These are phyloP conservation scores for Sycophila sp. DNA, from an alignment of 1,140 invertebrate genomes.

Conservation along the genomic window DNA sequence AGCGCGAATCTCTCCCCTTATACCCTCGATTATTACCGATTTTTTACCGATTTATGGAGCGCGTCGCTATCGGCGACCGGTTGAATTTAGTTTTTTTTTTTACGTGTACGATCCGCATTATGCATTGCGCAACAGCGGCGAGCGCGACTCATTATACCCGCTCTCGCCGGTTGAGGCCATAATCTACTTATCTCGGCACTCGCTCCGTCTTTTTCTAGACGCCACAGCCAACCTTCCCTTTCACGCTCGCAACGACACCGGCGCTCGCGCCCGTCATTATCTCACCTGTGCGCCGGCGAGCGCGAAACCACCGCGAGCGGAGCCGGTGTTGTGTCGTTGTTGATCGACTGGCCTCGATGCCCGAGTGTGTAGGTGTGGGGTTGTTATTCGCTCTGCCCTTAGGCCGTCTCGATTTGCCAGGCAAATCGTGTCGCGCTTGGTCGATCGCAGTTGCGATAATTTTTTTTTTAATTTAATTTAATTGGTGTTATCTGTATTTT, in stretches of 20 bases:
- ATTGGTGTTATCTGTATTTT: too few relatives aligned
- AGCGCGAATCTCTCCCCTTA: too few relatives aligned
- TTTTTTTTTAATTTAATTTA: too few relatives aligned
- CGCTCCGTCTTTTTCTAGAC: not conserved
- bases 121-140: not conserved
- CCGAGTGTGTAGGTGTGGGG: too few relatives aligned
- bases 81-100: not conserved
- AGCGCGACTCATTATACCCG: too few relatives aligned
- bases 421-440: too few relatives aligned
- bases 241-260: slow-evolving; percentile 9
- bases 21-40: too few relatives aligned
- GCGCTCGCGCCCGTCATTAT: not conserved
- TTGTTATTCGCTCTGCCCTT: too few relatives aligned
- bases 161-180: not conserved
- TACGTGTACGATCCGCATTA: not conserved
- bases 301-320: not conserved
- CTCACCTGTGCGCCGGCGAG: slow-evolving; percentile 16
- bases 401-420: too few relatives aligned
- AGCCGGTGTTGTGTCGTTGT: not conserved
- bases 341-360: slow-evolving; percentile 1
- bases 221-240: slow-evolving; percentile 1
- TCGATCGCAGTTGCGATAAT: too few relatives aligned
- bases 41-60: too few relatives aligned
- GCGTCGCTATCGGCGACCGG: not conserved
- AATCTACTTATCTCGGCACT: slow-evolving; percentile 5